Evolutionary conservation across 2,797 vertebrate species (phyloP).

Genomic region (Notolabrus celidotus): DNA sequence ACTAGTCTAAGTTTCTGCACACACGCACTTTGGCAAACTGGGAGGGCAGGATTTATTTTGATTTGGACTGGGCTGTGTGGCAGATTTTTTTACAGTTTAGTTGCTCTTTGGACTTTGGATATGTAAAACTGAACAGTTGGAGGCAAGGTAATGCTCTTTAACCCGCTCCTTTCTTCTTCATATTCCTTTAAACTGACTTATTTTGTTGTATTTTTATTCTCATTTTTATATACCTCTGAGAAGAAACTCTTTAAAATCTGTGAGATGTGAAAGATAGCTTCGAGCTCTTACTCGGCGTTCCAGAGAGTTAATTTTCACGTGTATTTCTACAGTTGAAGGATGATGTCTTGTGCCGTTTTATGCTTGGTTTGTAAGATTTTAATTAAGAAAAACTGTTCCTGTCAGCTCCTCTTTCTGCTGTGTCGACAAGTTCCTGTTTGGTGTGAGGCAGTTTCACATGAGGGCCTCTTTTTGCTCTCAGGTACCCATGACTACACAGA

Average conservation of each 20-base stretch:
- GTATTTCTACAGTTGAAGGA: too few species aligned
- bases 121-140: constrained; percentile 41
- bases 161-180: not conserved
- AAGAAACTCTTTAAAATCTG: not conserved
- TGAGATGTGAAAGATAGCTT: not conserved
- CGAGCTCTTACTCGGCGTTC: not conserved
- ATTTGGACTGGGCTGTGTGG: constrained; percentile 39
- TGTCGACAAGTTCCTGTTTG: constrained; percentile 65
- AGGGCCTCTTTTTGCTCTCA: constrained; percentile 57
- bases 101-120: constrained; percentile 72
- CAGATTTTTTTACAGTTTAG: constrained; percentile 39
- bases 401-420: constrained; percentile 51
- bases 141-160: constrained; percentile 60
- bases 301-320: not conserved
- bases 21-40: constrained; percentile 28
- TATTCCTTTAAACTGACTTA: not conserved
- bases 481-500: constrained; percentile 68
- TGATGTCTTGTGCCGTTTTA: not conserved
- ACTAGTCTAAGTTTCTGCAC: constrained; percentile 23
- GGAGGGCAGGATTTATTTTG: constrained; percentile 59
- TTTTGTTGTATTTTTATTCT: not conserved
- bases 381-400: constrained; percentile 9
- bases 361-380: constrained; percentile 20
- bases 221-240: not conserved
- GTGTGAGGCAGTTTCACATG: constrained; percentile 51